These are phyloP conservation scores for Coleophora deauratella DNA, from an alignment of 2,888 invertebrate species.

Conservation along the genomic window DNA sequence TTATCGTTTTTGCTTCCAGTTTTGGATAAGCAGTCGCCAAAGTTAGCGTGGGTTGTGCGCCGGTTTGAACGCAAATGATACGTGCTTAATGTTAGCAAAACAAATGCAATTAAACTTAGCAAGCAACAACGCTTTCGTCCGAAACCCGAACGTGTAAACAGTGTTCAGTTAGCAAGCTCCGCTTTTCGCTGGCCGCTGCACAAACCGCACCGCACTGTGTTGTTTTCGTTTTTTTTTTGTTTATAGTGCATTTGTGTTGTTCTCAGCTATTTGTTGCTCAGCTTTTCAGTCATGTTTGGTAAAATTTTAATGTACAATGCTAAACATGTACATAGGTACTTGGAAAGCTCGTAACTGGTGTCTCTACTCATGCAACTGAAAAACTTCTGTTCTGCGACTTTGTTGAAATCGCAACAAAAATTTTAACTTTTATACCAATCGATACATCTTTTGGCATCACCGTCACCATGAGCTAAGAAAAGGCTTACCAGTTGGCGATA, in stretches of 20 bases:
- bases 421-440: no score
- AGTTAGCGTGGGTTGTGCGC: neutral
- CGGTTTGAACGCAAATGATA: neutral
- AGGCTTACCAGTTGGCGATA: no score
- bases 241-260: constrained; percentile 44
- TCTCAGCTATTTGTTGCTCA: constrained; percentile 31
- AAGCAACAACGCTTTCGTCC: constrained; percentile 26
- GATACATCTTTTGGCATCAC: no score
- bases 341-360: no score
- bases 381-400: neutral
- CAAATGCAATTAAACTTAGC: constrained; percentile 39
- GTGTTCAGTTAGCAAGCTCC: constrained; percentile 49
- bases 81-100: constrained; percentile 18
- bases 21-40: neutral
- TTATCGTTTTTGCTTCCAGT: neutral
- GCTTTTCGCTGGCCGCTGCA: constrained; percentile 24
- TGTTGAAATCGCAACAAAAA: no score
- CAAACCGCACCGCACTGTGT: constrained; percentile 33
- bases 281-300: constrained; percentile 23
- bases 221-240: constrained; percentile 38
- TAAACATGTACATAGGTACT: no score
- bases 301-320: no score
- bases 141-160: constrained; percentile 35
- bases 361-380: neutral
- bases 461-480: no score